Base-by-base conservation (phyloP, 2,113 vertebrate genomes). In the Rhynchomys soricoides region DNA sequence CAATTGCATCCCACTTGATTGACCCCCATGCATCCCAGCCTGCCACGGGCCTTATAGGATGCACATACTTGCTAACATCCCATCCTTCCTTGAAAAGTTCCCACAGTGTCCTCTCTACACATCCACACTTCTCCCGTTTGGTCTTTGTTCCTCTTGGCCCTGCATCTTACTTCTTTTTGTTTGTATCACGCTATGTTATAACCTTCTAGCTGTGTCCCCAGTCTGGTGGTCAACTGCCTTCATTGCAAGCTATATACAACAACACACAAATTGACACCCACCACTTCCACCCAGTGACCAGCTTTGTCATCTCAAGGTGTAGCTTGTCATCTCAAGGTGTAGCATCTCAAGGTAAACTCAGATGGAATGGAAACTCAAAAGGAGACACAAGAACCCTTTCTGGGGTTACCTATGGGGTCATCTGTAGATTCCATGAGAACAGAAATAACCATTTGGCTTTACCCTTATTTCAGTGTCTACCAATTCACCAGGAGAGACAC, bases 301-400 rank as follows among this genome's bases (percentile, higher is more conserved):
- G 13, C 11, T 24, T 24, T 4, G 13, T 48, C 26, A 62, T 55
- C 62, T 86, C 66, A 34, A 75, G 16, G 37, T 7, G 3, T 21
- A 68, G 15, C n/a, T 24, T 4, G 13, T 48, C 26, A 62, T 55
- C 62, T 86, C 66, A 34, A 75, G 16, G 37, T 7, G 3, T 21
- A 68, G 15, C n/a, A n/a, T n/a, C n/a, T n/a, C n/a, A n/a, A n/a
- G n/a, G n/a, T n/a, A n/a, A 83, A 89, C 3, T 31, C 45, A 55
- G 70, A n/a, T 92, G 37, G 77, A 83, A 70, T n/a, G 59, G 21
- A 73, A 73, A 43, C 88, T n/a, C n/a, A 40, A n/a, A n/a, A 85
- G 21, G 3, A 13, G 68, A 10, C 86, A 2, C 2, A 74, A n/a
- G 37, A 10, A 68, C 52, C 6, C 45, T 70, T 82, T 29, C 68